These are phyloP conservation scores for Pelobates cultripes DNA, from an alignment of 2,797 vertebrate species.

Conservation along the genomic window DNA sequence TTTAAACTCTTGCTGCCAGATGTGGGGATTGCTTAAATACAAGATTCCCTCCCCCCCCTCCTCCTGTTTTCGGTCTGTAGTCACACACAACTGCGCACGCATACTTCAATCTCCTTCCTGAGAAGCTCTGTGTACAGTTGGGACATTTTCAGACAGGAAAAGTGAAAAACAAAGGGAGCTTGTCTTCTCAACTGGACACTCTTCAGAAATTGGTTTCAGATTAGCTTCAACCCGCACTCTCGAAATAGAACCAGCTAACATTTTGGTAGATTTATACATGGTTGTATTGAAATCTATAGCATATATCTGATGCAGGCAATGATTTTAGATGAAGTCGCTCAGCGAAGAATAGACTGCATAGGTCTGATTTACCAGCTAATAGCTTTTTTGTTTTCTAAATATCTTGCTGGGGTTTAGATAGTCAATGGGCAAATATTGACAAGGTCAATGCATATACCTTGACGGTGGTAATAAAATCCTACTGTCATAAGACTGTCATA, in stretches of 20 bases:
- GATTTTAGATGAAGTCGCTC: not conserved
- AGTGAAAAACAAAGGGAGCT: slow-evolving; percentile 4
- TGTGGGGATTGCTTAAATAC: slow-evolving; percentile 4
- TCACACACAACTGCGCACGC: not conserved
- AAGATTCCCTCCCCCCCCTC: not conserved
- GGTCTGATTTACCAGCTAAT: no score
- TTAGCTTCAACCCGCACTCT: not conserved
- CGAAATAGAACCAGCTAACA: not conserved
- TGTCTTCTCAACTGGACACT: slow-evolving; percentile 5
- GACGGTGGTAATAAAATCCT: no score
- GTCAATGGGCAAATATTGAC: no score
- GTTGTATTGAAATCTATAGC: not conserved
- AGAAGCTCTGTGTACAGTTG: not conserved
- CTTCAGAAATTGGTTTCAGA: not conserved
- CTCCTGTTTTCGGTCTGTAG: not conserved
- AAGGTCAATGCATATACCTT: no score
- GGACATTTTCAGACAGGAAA: slow-evolving; percentile 14
- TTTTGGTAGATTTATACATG: not conserved
- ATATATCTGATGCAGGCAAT: not conserved
- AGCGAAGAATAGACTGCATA: not conserved
- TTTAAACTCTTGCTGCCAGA: slow-evolving; percentile 14
- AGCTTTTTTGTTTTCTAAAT: no score
- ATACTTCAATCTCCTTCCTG: not conserved
- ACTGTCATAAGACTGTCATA: no score
- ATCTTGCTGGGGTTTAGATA: no score